Evolutionary conservation across 2,888 invertebrate species (phyloP).

Genomic region (Leucophenga montana): DNA sequence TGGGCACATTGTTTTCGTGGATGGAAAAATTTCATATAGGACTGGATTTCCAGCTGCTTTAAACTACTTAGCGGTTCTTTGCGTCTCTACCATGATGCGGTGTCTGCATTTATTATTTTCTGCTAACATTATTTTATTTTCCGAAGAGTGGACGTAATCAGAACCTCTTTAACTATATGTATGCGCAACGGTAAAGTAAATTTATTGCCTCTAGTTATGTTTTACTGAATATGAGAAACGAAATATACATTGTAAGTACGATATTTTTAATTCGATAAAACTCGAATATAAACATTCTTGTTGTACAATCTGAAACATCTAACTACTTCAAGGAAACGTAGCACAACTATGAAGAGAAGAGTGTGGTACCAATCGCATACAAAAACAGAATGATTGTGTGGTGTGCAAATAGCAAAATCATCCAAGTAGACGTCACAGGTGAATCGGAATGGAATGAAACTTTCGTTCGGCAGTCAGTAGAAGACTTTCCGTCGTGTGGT

Average conservation of each 20-base stretch:
- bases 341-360: too few species aligned
- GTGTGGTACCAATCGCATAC: too few species aligned
- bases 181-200: slow-evolving; percentile 76
- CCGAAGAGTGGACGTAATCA: slow-evolving; percentile 63
- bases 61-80: slow-evolving; percentile 78
- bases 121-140: slow-evolving; percentile 59
- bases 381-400: too few species aligned
- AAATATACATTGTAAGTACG: too few species aligned
- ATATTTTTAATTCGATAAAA: too few species aligned
- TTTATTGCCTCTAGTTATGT: too few species aligned
- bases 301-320: too few species aligned
- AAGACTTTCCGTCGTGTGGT: too few species aligned
- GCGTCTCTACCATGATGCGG: slow-evolving; percentile 83
- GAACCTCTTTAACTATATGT: slow-evolving; percentile 53
- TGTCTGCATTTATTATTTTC: slow-evolving; percentile 55
- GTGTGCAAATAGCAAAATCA: slow-evolving; percentile 29
- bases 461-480: too few species aligned
- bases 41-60: slow-evolving; percentile 81
- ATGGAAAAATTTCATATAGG: slow-evolving; percentile 88
- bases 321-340: too few species aligned
- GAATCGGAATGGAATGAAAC: slow-evolving; percentile 37
- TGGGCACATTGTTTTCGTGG: slow-evolving; percentile 91
- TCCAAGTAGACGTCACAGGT: slow-evolving; percentile 57
- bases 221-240: too few species aligned
- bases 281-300: too few species aligned